Base-by-base conservation (phyloP, 2,797 vertebrate species). In the Tokudaia muenninki region DNA sequence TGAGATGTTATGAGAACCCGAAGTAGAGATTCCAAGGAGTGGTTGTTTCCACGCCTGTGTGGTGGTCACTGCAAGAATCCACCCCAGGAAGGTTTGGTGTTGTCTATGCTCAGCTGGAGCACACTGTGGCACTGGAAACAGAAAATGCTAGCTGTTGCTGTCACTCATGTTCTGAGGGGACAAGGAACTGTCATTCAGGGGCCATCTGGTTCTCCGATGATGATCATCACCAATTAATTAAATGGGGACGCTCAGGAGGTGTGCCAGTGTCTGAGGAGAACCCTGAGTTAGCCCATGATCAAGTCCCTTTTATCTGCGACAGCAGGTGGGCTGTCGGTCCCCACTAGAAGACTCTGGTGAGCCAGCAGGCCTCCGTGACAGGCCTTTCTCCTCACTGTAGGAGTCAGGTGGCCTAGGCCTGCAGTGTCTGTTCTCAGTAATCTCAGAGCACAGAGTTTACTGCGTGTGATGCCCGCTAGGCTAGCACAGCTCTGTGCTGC, bases 331-430 rank as follows among this genome's bases (percentile, higher is more conserved):
- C 24, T 1, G 24, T 41, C 1, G 7, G 7, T 14, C 22, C 16
- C 12, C 26, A 34, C 37, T 55, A 0, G 0, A 16, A 22, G 22
- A 22, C 3, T 50, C 74, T 44, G 5, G 31, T 3, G 21, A 82
- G 14, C 44, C 6, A 12, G 0, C 0, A 5, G 14, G 3, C 61
- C 1, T 4, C 29, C 50, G 22, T 0, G 0, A 6, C 34, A n/a
- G 47, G 11, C 3, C 37, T 21, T 26, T 37, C 44, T n/a, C 61
- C 0, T 29, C 0, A 3, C 1, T 1, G n/a, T 29, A 29, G 1
- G 14, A 21, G 50, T 8, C 5, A 6, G 37, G 37, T 3, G 8
- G 6, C 44, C 87, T 1, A 29, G 24, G 47, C 12, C 65, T 63
- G 12, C 37, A 19, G 92, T 11, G 19, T 7, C 31, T 21, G 24